Evolutionary conservation across 2,888 invertebrate species (phyloP).

Genomic region (Drosophila maculinotata): DNA sequence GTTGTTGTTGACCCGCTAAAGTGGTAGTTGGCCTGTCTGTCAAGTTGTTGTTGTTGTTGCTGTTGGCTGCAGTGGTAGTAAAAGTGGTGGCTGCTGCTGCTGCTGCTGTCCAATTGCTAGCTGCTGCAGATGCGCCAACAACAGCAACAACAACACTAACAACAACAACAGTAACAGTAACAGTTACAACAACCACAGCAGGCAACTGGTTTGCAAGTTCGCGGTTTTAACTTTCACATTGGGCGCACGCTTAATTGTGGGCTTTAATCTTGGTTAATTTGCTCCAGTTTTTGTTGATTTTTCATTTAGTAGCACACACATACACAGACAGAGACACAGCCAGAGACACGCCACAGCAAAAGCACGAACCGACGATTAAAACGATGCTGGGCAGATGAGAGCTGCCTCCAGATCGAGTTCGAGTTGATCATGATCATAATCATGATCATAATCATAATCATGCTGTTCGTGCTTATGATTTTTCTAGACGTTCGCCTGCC

Average conservation of each 20-base stretch:
- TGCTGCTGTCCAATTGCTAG: constrained; percentile 24
- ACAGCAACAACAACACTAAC: constrained; percentile 20
- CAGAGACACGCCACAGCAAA: constrained; percentile 5
- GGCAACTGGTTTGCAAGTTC: constrained; percentile 70
- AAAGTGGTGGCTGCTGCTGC: too few relatives aligned
- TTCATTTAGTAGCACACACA: constrained; percentile 48
- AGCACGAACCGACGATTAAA: constrained; percentile 56
- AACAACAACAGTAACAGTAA: constrained; percentile 8
- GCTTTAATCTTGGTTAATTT: constrained; percentile 76
- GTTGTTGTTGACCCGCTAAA: constrained; percentile 52
- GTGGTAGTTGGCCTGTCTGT: constrained; percentile 24
- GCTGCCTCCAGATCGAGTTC: neutral
- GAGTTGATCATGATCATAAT: neutral
- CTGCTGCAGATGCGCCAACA: constrained; percentile 64
- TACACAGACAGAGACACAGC: too few relatives aligned
- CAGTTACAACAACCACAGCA: too few relatives aligned
- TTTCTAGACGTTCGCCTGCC: constrained; percentile 7
- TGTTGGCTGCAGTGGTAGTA: constrained; percentile 50
- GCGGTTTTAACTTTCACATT: constrained; percentile 76
- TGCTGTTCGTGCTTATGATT: constrained; percentile 8
- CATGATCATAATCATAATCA: constrained; percentile 1
- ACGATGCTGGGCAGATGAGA: constrained; percentile 17
- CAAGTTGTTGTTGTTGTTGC: constrained; percentile 14
- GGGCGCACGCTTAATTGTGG: constrained; percentile 74
- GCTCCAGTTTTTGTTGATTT: constrained; percentile 75